phyloP scores from a whole-genome alignment of 2,797 vertebrate species.

The Staurois parvus region DNA sequence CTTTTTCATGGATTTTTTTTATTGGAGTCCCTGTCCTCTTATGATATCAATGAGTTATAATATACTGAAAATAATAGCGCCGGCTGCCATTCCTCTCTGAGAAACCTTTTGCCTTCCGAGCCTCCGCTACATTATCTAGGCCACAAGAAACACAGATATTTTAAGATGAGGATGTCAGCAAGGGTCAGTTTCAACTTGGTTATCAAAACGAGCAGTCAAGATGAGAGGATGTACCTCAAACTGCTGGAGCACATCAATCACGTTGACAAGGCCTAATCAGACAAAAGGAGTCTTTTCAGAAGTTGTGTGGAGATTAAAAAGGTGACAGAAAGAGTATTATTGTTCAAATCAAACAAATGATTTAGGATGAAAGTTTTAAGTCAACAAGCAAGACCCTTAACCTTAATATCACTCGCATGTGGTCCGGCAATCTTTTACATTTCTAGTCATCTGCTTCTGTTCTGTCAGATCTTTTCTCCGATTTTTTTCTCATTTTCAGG shows the following conservation, averaged over 20 bases:
- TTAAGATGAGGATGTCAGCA: conserved; percentile 64
- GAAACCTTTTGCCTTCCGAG: conserved; percentile 2
- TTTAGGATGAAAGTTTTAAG: conserved; percentile 67
- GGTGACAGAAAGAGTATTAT: conserved; percentile 62
- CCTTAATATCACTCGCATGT: conserved; percentile 45
- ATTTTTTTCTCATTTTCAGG: conserved; percentile 57
- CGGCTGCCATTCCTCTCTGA: conserved; percentile 32
- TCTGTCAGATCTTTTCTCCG: conserved; percentile 61
- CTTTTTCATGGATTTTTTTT: conserved; percentile 27
- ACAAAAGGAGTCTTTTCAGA: conserved; percentile 65
- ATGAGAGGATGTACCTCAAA: conserved; percentile 67
- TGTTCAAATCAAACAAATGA: conserved; percentile 67
- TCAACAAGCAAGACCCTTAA: conserved; percentile 67
- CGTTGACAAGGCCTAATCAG: conserved; percentile 68
- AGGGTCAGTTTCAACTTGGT: conserved; percentile 62
- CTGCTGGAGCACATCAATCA: conserved; percentile 69
- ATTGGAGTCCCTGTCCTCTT: conserved; percentile 22
- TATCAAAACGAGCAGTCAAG: conserved; percentile 64
- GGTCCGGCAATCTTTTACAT: conserved; percentile 50
- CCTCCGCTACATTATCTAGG: conserved; percentile 63
- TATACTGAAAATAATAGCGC: conserved; percentile 30
- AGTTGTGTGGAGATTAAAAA: conserved; percentile 59
- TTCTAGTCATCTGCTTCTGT: conserved; percentile 43
- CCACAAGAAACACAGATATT: conserved; percentile 62
- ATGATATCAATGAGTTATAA: not conserved